Evolutionary conservation across 2,888 invertebrate species (phyloP), one percentile per base, ranked within the genome.

Genomic region (Brenthis daphne): DNA sequence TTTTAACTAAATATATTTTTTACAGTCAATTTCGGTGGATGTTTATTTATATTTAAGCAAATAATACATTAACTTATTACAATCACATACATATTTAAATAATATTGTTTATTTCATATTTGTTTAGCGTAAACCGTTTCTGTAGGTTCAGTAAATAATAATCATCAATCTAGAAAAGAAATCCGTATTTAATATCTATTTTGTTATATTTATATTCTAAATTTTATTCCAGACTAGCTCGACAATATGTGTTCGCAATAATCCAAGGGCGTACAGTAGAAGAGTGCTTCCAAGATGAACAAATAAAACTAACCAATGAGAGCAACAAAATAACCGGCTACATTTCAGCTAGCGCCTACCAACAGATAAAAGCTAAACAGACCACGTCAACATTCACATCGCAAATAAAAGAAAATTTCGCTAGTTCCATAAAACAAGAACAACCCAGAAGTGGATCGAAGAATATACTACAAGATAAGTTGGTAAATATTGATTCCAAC

Each of bases 261-360:
- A 94, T 95, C 69, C 94, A 94, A 79, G 95, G 95, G 0, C 94
- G 94, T 75, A 88, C 94, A 0, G 93, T 94, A 2, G 95, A 96
- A 54, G 95, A 96, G 61, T 94, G 96, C 70, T 90, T 93, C 74
- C 87, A 89, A 68, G 93, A 93, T 51, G 93, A 93, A 74, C 87
- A 90, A 67, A 76, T 79, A 37, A 89, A 85, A 73, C 77, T 85
- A 69, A 82, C 87, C 51, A 86, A 80, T 72, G 88, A 87, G 79
- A 74, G 80, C 11, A 84, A 77, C 73, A 90, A 88, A 75, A 72
- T 94, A 0, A 85, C 91, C 0, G 94, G 94, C 1, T 94, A 94
- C 80, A 90, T 94, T 68, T 87, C 93, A 0, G 88, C 88, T 0
- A 82, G 79, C 8, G 88, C 88, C 1, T 92, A 91, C 73, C 90